Evolutionary conservation across 2,797 vertebrate species (phyloP), one percentile per base, ranked within the genome.

Genomic region (Sebastolobus alascanus): DNA sequence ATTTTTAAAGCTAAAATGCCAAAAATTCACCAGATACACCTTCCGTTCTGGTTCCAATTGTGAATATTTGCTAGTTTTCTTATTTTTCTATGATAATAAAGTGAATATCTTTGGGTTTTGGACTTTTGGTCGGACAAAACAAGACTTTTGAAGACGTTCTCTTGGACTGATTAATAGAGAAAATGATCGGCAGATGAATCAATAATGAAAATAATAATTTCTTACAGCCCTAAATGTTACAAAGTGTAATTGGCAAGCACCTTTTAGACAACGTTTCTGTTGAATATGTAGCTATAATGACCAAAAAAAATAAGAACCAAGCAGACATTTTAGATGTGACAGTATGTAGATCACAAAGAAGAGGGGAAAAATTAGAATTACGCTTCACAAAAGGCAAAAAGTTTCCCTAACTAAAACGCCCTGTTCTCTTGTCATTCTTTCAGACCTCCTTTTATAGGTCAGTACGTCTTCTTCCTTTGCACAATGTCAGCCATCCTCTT

Each of bases 381-480:
- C 8, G 10, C 1, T 58, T 13, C 6, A 64, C 61, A 72, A 60
- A 58, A 6, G 14, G 38, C 1, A 16, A 35, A 67, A 82, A 52
- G 31, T 56, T 33, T 4, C 22, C 25, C 18, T n/a, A 22, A 50
- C 3, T 14, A 40, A 43, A 43, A 43, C 22, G 12, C 8, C 22
- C 7, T 25, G 7, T 25, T 25, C 27, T 56, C 38, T 18, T 33
- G 13, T 38, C 20, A 60, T 60, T 58, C 31, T 68, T 27, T 56
- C n/a, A 55, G 8, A 1, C 73, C 8, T 52, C 31, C 54, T 37
- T 82, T 71, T 58, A 35, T 27, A 20, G 33, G 68, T 70, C 71
- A 69, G 52, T 46, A 71, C 58, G 65, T 84, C 68, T 70, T 77
- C 67, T 79, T 31, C 27, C n/a, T 77, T 50, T 78, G 61, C 38